Evolutionary conservation across 2,113 vertebrate species (phyloP).

Genomic region (Channa argus): DNA sequence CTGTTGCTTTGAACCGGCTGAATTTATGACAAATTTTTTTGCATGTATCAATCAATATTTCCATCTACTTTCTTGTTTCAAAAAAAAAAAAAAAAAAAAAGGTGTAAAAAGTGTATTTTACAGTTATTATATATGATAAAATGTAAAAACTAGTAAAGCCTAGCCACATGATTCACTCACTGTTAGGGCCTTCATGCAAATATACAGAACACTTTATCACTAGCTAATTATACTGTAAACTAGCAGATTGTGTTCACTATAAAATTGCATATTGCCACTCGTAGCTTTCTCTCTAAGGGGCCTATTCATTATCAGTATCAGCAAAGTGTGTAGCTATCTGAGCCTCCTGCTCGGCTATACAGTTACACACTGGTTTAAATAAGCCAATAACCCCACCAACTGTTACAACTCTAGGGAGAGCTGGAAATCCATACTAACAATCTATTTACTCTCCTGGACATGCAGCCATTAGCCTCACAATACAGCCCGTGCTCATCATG

Average conservation of each 20-base stretch:
- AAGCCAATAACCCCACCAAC: slow-evolving; percentile 65
- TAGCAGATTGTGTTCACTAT: slow-evolving; percentile 1
- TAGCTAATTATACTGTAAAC: slow-evolving; percentile 13
- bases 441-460: slow-evolving; percentile 67
- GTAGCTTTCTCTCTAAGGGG: slow-evolving; percentile 3
- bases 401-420: slow-evolving; percentile 48
- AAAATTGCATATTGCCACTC: slow-evolving; percentile 5
- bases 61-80: too few relatives aligned
- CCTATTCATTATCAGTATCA: slow-evolving; percentile 59
- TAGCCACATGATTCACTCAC: too few relatives aligned
- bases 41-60: too few relatives aligned
- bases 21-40: too few relatives aligned
- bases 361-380: slow-evolving; percentile 61
- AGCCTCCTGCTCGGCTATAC: slow-evolving; percentile 18
- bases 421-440: slow-evolving; percentile 75
- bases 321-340: slow-evolving; percentile 38
- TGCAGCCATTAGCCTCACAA: slow-evolving; percentile 50
- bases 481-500: slow-evolving; percentile 47
- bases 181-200: too few relatives aligned
- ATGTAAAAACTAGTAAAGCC: too few relatives aligned
- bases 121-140: too few relatives aligned
- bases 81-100: too few relatives aligned
- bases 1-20: too few relatives aligned
- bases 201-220: too few relatives aligned
- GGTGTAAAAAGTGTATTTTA: too few relatives aligned